These are phyloP conservation scores for Eristalis pertinax DNA, from an alignment of 2,888 invertebrate genomes.

Conservation along the genomic window DNA sequence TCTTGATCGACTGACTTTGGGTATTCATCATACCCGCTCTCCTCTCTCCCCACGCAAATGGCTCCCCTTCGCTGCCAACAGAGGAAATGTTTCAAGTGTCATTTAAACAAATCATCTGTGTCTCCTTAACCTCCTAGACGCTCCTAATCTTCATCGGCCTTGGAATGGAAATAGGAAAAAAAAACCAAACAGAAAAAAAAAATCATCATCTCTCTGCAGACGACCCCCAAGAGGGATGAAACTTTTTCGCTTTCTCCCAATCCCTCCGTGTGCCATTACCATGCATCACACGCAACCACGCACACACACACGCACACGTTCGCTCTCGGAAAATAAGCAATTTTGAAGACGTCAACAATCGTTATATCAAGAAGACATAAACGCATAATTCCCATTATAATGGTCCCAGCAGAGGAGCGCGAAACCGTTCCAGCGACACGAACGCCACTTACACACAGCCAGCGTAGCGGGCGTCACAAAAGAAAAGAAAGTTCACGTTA, in stretches of 20 bases:
- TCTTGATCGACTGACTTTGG: not conserved
- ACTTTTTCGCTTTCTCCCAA: not conserved
- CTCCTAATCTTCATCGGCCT: not conserved
- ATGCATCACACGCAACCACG: not conserved
- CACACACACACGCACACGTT: not conserved
- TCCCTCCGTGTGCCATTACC: not conserved
- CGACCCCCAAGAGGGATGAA: not conserved
- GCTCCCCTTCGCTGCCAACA: not conserved
- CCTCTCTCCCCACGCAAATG: not conserved
- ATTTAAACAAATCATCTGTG: not conserved
- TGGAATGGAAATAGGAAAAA: not conserved
- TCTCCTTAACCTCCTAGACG: not conserved
- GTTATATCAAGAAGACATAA: slow-evolving; percentile 35
- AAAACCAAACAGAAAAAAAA: not conserved
- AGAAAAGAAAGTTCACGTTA: slow-evolving; percentile 5
- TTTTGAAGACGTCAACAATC: slow-evolving; percentile 17
- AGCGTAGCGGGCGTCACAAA: not conserved
- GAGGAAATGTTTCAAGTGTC: not conserved
- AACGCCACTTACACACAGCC: not conserved
- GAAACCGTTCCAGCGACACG: not conserved
- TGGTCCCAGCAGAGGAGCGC: not conserved
- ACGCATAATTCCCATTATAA: slow-evolving; percentile 46
- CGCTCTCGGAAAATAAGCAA: not conserved
- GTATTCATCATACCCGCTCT: not conserved
- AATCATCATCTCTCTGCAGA: not conserved